Evolutionary conservation across 64 coral and sea anemone species (phyloP), one percentile per base, ranked within the genome.

Genomic region (Porites australiensis): DNA sequence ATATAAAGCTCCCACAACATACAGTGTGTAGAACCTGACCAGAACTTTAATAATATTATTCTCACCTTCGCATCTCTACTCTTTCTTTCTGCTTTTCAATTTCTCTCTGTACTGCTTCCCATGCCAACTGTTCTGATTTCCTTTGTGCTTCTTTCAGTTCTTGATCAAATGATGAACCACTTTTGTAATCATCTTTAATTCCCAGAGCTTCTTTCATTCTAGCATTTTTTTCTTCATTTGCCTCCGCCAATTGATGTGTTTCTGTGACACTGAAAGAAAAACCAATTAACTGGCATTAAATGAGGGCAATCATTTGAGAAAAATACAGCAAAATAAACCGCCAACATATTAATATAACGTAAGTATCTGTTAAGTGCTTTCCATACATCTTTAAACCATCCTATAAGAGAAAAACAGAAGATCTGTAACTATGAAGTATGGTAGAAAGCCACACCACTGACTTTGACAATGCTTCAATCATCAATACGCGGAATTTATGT

Each of bases 201-300:
- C 94, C 97, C 55, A 98, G 91, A 45, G 94, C 97, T 51, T 84
- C 88, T 88, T 94, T 98, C 90, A 98, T 93, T 75, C 93, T 95
- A 14, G 88, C 77, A 66, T 98, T 98, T 77, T 98, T 98, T 68
- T 98, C 82, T 79, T 98, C 97, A 86, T 93, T 95, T 20, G 97
- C 97, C 77, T 98, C 82, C 44, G 97, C 97, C 74, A 90, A 63
- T 57, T 98, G 97, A 52, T 98, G 97, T 69, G 91, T 96, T 18
- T 98, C 94, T 58, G 69, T 93, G 16, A 85, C 79, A 83, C 97
- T 98, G 78, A 4, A 19, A 37, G 11, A 86, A 20, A 18, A 13
- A 19, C 53, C 59, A 82, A 82, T 1, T 18, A 15, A 14, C 21
- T 50, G 14, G 11, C 75, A n/a, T 45, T 37, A 50, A 50, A 50